Evolutionary conservation across 2,797 vertebrate species (phyloP).

Genomic region (Balearica regulorum): DNA sequence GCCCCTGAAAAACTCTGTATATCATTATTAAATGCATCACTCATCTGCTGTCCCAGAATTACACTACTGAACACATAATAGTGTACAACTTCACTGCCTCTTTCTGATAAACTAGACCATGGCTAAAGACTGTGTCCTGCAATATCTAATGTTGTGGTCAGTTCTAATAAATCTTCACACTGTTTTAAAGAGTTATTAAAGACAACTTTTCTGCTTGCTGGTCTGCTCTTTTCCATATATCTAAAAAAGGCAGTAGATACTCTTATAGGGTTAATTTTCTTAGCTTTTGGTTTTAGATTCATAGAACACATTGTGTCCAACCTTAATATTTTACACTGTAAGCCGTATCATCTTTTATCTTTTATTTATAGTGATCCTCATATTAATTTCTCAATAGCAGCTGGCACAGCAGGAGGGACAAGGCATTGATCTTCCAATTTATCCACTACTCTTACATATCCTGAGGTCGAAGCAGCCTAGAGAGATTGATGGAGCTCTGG

Average conservation of each 20-base stretch:
- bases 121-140: neutral
- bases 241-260: neutral
- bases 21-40: neutral
- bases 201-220: neutral
- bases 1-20: neutral
- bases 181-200: neutral
- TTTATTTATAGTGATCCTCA: constrained; percentile 82
- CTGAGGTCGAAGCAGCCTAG: constrained; percentile 65
- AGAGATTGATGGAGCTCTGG: constrained; percentile 71
- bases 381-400: constrained; percentile 83
- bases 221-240: neutral
- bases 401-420: constrained; percentile 74
- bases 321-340: constrained; percentile 81
- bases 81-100: neutral
- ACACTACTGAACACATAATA: neutral
- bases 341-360: constrained; percentile 81
- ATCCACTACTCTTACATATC: constrained; percentile 72
- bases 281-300: constrained; percentile 69
- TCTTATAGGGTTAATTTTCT: constrained; percentile 67
- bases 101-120: neutral
- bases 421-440: constrained; percentile 81
- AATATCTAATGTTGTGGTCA: neutral
- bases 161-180: neutral
- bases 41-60: neutral
- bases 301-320: constrained; percentile 66